Evolutionary conservation across 2,888 invertebrate genomes (phyloP), one percentile per base, ranked within the genome.

Genomic region (Luffia ferchaultella): DNA sequence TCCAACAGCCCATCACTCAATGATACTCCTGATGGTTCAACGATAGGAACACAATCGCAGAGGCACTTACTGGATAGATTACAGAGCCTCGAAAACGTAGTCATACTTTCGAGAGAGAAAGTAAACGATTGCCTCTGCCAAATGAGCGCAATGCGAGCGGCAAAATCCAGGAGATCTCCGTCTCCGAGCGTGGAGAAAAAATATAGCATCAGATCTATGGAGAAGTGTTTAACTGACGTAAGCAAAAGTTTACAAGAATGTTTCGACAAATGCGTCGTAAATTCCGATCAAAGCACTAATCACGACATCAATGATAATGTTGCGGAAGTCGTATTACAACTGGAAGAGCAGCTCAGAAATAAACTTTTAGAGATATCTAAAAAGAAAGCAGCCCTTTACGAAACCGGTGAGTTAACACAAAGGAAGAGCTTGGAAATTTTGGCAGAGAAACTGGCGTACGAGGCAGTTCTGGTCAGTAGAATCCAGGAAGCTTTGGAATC

Each of bases 401-500:
- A 90, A 62, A 86, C 87, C 12, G 90, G 90, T 51, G 88, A 90
- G 61, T 80, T 92, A 55, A 89, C 91, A 50, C 87, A 87, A 52
- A 85, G 87, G 46, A 88, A 89, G 56, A 89, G 88, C 63, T 73
- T 91, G 55, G 89, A 91, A 62, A 82, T 93, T 50, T 74, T 93
- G 50, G 93, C 93, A 1, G 93, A 93, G 70, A 90, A 93, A 63
- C 83, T 93, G 17, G 93, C 93, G 0, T 93, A 90, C 67, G 93
- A 94, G 74, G 90, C 91, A 52, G 89, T 93, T 18, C 85, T 91
- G 52, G 86, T 91, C 52, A 86, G 88, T 54, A 85, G 89, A 61
- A 87, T 91, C 56, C 88, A 89, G 58, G 89, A 90, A 67, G 90
- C 90, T 47, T 78, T 90, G 48, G 80, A 84, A 52, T 83, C 86